Percentiles rank a stretch among this genome's conserved stretches.
phyloP scores from a whole-genome alignment of 2,888 invertebrate species.

The Lamellibrachia satsuma region DNA sequence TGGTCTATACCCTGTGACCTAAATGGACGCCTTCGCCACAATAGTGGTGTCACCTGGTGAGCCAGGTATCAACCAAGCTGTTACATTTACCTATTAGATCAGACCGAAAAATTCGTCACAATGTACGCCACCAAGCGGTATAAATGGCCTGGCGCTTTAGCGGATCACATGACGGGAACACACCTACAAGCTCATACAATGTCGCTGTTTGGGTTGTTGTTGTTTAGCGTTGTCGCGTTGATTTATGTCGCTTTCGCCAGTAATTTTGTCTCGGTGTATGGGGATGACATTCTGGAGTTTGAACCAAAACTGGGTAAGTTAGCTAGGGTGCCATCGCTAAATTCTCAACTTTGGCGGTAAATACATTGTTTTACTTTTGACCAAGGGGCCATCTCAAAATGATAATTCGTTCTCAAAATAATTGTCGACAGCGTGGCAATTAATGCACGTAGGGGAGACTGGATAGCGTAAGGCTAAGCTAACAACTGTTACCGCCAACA shows the following conservation, averaged over 20 bases:
- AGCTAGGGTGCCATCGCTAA: neutral
- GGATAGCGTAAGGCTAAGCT: too few species aligned
- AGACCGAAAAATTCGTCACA: neutral
- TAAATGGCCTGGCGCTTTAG: neutral
- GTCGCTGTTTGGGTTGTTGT: neutral
- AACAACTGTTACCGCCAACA: too few species aligned
- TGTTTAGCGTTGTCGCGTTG: neutral
- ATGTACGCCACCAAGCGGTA: neutral
- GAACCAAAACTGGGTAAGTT: neutral
- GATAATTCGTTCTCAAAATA: neutral
- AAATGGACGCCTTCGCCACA: too few species aligned
- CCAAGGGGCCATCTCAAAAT: neutral
- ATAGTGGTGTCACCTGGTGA: too few species aligned
- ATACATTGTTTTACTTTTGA: neutral
- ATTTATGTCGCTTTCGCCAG: neutral
- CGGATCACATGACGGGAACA: neutral
- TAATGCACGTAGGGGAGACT: too few species aligned
- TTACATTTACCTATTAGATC: neutral
- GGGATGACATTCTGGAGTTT: neutral
- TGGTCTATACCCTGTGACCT: too few species aligned
- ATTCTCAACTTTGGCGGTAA: neutral
- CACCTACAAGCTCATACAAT: neutral
- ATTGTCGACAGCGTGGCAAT: too few species aligned
- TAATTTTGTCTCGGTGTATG: neutral
- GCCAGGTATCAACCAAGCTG: too few species aligned